Base-by-base conservation (phyloP, 2,888 invertebrate genomes). In the Drosophila borealis region DNA sequence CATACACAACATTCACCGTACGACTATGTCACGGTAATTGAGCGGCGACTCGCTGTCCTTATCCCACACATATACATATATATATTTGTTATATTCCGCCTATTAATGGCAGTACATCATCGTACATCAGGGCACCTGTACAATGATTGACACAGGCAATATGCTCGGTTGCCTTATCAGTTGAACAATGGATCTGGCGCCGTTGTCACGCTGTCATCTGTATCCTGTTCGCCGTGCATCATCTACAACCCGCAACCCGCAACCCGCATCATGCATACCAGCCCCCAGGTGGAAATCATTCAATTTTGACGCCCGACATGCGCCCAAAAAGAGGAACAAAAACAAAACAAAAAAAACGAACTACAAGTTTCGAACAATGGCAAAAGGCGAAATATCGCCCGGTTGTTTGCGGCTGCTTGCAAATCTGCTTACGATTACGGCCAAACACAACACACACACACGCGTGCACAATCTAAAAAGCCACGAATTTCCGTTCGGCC, bases 1-100 rank as follows among this genome's bases (percentile, higher is more conserved):
- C 81, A 87, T 87, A 90, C 90, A 92, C 92, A 93, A 93, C 92
- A 93, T 92, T 93, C 91, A 89, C 92, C 92, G 93, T 93, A 92
- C 84, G 93, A 93, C 92, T 92, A 92, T 93, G 92, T 92, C 92
- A 71, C 80, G 87, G 90, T 92, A 89, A 91, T 80, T 88, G 83
- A 85, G 85, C 88, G 74, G 63, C 73, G 71, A 49, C 74, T 68
- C 44, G 66, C 55, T 33, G 36, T 21, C 42, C 29, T 39, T 55
- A 36, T 50, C 41, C 42, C 29, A 37, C 55, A 46, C 62, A 63
- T 46, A 49, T 78, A 75, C 78, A 70, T 29, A 37, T 19, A 53
- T 17, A 33, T 25, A 8, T 55, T 45, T 62, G 61, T 49, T 80
- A 75, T 80, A 69, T 85, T 75, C 82, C 70, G 66, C 62, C 68